These are phyloP conservation scores for Phylloscopus trochilus DNA, from an alignment of 2,113 vertebrate genomes.

Conservation along the genomic window DNA sequence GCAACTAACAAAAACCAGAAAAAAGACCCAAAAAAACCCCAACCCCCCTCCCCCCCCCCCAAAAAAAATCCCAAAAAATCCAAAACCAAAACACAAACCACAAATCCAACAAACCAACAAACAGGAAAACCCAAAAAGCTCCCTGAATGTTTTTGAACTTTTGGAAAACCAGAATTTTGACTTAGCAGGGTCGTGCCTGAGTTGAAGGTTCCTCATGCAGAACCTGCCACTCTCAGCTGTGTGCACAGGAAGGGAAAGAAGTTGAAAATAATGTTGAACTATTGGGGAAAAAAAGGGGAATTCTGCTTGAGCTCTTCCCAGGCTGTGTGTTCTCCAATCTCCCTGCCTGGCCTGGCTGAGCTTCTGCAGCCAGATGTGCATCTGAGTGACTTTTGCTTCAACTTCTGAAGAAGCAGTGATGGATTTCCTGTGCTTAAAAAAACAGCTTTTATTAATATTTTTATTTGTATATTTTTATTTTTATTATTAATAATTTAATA, in stretches of 20 bases:
- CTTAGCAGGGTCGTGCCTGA: neutral
- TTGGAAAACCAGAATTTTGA: neutral
- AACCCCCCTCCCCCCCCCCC: no score
- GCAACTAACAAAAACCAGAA: neutral
- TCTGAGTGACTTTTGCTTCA: neutral
- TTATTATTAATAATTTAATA: no score
- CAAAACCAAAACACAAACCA: neutral
- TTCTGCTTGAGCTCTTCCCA: neutral
- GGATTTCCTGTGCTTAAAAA: neutral
- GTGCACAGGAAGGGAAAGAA: neutral
- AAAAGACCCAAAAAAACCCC: neutral
- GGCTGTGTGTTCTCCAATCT: neutral
- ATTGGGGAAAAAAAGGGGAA: neutral
- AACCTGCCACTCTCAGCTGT: neutral
- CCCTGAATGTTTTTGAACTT: neutral
- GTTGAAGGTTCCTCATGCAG: neutral
- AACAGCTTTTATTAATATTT: neutral
- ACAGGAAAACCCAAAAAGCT: neutral
- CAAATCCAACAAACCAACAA: neutral
- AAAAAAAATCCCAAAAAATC: neutral
- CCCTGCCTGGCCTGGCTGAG: neutral
- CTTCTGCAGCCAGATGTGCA: neutral
- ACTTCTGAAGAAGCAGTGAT: neutral
- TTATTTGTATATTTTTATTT: no score
- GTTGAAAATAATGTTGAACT: fast-evolving